Conservation (phyloP, 2,113 vertebrate species). For the Hylia prasina region DNA sequence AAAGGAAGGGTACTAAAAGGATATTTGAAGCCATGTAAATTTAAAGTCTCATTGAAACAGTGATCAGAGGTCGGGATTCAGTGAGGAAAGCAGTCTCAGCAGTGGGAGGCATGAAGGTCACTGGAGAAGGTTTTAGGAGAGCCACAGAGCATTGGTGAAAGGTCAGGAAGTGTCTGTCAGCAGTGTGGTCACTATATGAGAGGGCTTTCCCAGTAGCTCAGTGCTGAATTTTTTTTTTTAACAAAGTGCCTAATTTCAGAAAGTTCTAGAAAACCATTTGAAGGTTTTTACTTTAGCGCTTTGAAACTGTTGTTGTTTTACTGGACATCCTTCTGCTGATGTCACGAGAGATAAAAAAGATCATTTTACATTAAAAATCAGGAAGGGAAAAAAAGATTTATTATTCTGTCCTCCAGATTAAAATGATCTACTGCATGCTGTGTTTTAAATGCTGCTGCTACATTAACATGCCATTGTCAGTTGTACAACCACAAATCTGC, state of each 20-base stretch:
- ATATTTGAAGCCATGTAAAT: not conserved
- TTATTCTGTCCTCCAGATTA: not conserved
- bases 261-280: not conserved
- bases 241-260: not conserved
- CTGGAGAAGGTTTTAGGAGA: not conserved
- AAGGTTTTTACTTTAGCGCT: not conserved
- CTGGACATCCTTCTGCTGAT: not conserved
- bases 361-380: not conserved
- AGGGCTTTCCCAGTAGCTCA: not conserved
- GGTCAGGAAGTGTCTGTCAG: not conserved
- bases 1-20: not conserved
- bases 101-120: not conserved
- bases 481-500: not conserved
- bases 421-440: not conserved
- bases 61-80: accelerated
- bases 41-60: not conserved
- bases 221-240: not conserved
- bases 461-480: not conserved
- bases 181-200: not conserved
- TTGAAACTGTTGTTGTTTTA: not conserved
- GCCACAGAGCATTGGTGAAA: not conserved
- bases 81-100: not conserved
- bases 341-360: not conserved
- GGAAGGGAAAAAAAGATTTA: not conserved
- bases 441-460: not conserved